A percentile compares a stretch with the other conserved stretches of the same genome.
These are phyloP conservation scores for Cossypha caffra DNA, from an alignment of 2,797 vertebrate genomes.

Conservation along the genomic window DNA sequence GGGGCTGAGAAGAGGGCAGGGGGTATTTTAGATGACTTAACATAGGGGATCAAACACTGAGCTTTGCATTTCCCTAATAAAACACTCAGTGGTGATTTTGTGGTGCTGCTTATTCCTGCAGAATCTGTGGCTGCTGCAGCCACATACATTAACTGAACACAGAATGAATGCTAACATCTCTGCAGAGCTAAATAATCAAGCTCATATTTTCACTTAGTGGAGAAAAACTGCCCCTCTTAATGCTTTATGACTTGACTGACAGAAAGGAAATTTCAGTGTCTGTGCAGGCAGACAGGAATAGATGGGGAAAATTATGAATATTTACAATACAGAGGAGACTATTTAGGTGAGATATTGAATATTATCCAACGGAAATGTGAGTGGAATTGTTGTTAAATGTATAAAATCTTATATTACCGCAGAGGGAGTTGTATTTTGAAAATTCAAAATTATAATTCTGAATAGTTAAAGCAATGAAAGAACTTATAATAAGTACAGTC, in stretches of 20 bases:
- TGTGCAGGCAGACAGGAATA: background rate
- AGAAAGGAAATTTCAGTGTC: conserved; percentile 13
- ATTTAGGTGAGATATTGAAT: conserved; percentile 8
- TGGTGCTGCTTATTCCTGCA: background rate
- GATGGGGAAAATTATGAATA: background rate
- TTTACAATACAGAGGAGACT: conserved; percentile 12
- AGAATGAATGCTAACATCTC: background rate
- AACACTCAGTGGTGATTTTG: background rate
- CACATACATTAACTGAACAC: background rate
- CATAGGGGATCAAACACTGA: background rate
- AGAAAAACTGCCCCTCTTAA: conserved; percentile 29
- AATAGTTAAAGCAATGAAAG: background rate
- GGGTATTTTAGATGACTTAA: background rate
- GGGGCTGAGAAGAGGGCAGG: background rate
- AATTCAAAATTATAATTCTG: background rate
- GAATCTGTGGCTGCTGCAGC: background rate
- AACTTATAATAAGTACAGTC: background rate
- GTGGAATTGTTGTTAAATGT: conserved; percentile 1
- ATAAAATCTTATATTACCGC: background rate
- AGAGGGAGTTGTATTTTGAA: background rate
- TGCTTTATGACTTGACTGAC: conserved; percentile 8
- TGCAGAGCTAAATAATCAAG: conserved; percentile 27
- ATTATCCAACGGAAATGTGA: conserved; percentile 8
- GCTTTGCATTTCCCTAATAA: background rate
- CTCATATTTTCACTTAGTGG: conserved; percentile 19